Percentiles rank a stretch among this genome's conserved stretches.
phyloP scores from a whole-genome alignment of 2,797 vertebrate species.

The Apodemus agrarius region DNA sequence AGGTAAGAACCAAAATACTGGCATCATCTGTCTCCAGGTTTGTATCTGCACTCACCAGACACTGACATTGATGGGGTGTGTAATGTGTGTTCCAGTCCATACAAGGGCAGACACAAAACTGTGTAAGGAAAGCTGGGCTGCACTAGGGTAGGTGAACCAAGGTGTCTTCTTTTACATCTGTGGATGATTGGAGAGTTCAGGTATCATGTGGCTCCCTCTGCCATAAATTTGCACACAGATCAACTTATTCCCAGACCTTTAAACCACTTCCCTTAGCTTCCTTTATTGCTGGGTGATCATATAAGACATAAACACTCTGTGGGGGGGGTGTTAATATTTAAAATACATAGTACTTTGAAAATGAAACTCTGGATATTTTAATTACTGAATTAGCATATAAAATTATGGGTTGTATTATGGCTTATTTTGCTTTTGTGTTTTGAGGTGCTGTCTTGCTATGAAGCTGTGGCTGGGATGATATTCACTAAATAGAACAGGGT shows the following conservation, averaged over 20 bases:
- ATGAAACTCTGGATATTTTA: neutral
- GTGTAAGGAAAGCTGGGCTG: neutral
- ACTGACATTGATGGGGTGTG: neutral
- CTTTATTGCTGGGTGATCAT: neutral
- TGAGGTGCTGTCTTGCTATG: neutral
- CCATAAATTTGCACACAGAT: neutral
- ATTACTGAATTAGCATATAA: neutral
- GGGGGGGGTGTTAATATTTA: neutral
- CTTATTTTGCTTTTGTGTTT: neutral
- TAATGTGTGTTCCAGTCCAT: neutral
- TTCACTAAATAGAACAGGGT: neutral
- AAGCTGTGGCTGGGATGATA: neutral
- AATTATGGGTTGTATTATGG: neutral
- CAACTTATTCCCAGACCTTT: neutral
- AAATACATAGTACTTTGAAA: neutral
- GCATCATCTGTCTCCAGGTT: neutral
- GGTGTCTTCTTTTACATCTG: neutral
- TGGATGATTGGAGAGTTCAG: neutral
- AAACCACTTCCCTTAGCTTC: neutral
- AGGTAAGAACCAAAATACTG: neutral
- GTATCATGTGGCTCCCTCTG: neutral
- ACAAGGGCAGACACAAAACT: neutral
- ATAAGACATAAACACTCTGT: neutral
- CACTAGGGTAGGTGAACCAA: neutral
- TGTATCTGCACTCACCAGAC: neutral